Evolutionary conservation across 2,113 vertebrate species (phyloP).

Genomic region (Mungos mungo): DNA sequence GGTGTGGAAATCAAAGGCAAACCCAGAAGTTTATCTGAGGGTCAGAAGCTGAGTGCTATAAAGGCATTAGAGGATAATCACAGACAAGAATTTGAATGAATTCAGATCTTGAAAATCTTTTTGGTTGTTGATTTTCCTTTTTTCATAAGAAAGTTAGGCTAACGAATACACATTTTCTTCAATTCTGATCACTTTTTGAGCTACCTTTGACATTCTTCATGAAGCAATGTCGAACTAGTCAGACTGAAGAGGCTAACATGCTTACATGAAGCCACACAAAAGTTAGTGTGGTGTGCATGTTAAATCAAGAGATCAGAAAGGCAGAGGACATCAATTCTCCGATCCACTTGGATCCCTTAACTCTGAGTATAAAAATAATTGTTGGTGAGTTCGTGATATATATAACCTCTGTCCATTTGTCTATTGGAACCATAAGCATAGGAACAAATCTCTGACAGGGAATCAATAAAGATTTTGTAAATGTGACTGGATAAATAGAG

Average conservation of each 20-base stretch:
- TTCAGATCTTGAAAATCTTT: neutral
- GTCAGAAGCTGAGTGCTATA: neutral
- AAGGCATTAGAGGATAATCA: neutral
- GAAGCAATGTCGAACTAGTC: neutral
- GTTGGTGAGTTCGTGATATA: neutral
- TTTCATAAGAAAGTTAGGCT: neutral
- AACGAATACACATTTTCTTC: neutral
- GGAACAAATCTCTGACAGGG: neutral
- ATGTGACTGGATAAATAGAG: neutral
- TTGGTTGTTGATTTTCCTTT: neutral
- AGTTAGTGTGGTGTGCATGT: neutral
- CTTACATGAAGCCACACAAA: neutral
- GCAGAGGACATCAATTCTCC: neutral
- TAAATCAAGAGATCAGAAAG: conserved; percentile 28
- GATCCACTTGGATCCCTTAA: neutral
- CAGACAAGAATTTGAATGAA: neutral
- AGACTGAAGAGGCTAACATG: neutral
- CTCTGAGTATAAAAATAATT: conserved; percentile 38
- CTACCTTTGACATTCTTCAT: neutral
- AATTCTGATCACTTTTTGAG: neutral
- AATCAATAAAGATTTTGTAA: conserved; percentile 43
- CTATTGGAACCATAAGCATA: neutral
- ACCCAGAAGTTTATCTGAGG: neutral
- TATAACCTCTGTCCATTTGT: neutral
- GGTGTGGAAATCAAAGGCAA: neutral